phyloP scores from a whole-genome alignment of 1,140 invertebrate genomes.

The Drosophila repleta region DNA sequence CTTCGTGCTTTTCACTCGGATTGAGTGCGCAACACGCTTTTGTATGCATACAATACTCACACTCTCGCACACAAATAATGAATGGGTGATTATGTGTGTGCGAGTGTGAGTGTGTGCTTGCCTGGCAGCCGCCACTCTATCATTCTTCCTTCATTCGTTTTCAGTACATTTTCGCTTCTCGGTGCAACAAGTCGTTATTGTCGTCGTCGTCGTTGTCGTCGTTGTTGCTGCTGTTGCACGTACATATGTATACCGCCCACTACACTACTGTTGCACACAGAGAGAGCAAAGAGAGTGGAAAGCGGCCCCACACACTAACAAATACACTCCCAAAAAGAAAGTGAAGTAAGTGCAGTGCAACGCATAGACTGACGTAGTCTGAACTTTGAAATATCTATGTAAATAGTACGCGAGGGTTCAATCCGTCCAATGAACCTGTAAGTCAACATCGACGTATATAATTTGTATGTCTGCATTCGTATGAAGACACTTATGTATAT shows the following conservation, averaged over 20 bases:
- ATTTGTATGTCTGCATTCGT: neutral
- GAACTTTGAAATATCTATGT: slow-evolving; percentile 23
- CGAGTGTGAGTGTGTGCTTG: slow-evolving; percentile 8
- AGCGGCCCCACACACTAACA: slow-evolving; percentile 22
- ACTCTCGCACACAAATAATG: neutral
- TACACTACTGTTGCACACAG: slow-evolving; percentile 3
- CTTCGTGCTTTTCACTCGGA: slow-evolving; percentile 16
- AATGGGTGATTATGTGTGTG: slow-evolving; percentile 1
- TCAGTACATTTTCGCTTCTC: slow-evolving; percentile 63
- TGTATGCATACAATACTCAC: slow-evolving; percentile 11
- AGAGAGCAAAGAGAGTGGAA: slow-evolving; percentile 36
- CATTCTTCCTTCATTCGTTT: slow-evolving; percentile 69
- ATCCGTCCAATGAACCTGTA: slow-evolving; percentile 52
- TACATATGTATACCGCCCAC: slow-evolving; percentile 19
- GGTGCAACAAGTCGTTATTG: slow-evolving; percentile 70
- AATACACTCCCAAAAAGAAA: slow-evolving; percentile 54
- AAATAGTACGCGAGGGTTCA: neutral
- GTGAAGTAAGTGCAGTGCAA: slow-evolving; percentile 61
- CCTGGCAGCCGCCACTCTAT: slow-evolving; percentile 28
- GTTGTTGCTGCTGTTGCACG: slow-evolving; percentile 15
- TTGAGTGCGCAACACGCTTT: slow-evolving; percentile 29
- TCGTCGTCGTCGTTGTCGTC: slow-evolving; percentile 11
- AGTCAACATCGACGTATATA: neutral
- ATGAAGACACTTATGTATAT: slow-evolving; percentile 3
- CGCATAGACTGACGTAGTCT: slow-evolving; percentile 1